Evolutionary conservation across 2,888 invertebrate genomes (phyloP).

Genomic region (Pediacus dermestoides): DNA sequence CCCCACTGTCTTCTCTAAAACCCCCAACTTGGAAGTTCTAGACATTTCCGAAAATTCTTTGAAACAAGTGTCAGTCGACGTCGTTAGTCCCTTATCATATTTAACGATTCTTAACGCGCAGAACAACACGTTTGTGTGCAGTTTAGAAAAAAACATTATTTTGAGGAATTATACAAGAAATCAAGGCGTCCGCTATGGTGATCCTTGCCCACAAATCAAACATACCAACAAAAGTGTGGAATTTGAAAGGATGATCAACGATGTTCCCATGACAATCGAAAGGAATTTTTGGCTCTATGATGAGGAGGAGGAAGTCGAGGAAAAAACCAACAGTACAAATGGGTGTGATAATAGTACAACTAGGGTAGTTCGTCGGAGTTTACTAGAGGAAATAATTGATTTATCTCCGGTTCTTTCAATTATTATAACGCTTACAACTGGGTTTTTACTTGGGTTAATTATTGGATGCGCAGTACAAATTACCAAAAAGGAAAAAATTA

Average conservation of each 20-base stretch:
- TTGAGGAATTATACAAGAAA: conserved; percentile 50
- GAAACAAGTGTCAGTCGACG: conserved; percentile 52
- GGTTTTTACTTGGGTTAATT: too few species aligned
- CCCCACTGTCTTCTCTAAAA: conserved; percentile 50
- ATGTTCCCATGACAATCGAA: conserved; percentile 30
- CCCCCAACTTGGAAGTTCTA: conserved; percentile 56
- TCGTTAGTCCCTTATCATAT: conserved; percentile 52
- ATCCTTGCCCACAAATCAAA: conserved; percentile 25
- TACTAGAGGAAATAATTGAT: too few species aligned
- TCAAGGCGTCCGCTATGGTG: conserved; percentile 50
- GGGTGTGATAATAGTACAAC: too few species aligned
- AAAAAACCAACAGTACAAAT: too few species aligned
- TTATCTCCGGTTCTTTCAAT: too few species aligned
- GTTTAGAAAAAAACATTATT: conserved; percentile 43
- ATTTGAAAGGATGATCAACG: conserved; percentile 54
- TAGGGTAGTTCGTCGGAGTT: too few species aligned
- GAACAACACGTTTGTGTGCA: conserved; percentile 64
- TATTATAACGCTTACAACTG: too few species aligned
- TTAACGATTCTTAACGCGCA: conserved; percentile 55
- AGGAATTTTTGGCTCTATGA: conserved; percentile 46
- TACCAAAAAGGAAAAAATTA: too few species aligned
- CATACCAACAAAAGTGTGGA: conserved; percentile 33
- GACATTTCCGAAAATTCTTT: conserved; percentile 63
- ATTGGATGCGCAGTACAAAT: too few species aligned
- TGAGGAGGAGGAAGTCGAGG: conserved; percentile 39